phyloP scores from a whole-genome alignment of 2,888 invertebrate genomes.

The Axea sp. region DNA sequence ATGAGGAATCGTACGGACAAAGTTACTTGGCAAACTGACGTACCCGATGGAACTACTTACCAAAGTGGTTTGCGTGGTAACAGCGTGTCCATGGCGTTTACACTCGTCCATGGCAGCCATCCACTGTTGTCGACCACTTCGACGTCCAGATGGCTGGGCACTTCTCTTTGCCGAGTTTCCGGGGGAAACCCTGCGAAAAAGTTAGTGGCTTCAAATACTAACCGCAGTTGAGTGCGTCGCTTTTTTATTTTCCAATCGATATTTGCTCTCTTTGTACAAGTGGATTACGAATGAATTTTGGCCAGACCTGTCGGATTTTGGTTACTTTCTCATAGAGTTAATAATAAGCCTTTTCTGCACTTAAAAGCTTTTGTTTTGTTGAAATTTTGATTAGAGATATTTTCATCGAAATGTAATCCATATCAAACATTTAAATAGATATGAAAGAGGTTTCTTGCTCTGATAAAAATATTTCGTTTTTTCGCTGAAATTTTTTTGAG shows the following conservation, averaged over 20 bases:
- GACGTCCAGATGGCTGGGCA: slow-evolving; percentile 72
- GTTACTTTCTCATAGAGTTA: slow-evolving; percentile 9
- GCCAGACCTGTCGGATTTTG: slow-evolving; percentile 6
- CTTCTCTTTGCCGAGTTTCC: slow-evolving; percentile 84
- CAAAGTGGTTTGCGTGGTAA: slow-evolving; percentile 89
- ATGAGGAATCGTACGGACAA: slow-evolving; percentile 19
- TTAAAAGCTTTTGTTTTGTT: background rate
- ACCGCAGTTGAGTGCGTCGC: background rate
- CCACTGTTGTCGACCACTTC: slow-evolving; percentile 79
- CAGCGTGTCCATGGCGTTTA: slow-evolving; percentile 75
- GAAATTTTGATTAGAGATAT: background rate
- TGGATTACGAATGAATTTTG: slow-evolving; percentile 24
- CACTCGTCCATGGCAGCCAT: slow-evolving; percentile 75
- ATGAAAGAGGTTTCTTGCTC: no score
- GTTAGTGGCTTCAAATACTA: slow-evolving; percentile 53
- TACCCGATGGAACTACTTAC: slow-evolving; percentile 81
- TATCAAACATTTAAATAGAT: no score
- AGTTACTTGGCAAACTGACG: slow-evolving; percentile 40
- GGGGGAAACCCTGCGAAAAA: slow-evolving; percentile 84
- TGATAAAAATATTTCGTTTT: no score
- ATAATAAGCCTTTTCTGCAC: background rate
- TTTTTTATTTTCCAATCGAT: slow-evolving; percentile 27
- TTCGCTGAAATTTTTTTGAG: no score
- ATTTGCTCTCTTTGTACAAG: slow-evolving; percentile 14
- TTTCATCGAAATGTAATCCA: no score